Evolutionary conservation across 2,113 vertebrate genomes (phyloP), one percentile per base, ranked within the genome.

Genomic region (Otis tarda): DNA sequence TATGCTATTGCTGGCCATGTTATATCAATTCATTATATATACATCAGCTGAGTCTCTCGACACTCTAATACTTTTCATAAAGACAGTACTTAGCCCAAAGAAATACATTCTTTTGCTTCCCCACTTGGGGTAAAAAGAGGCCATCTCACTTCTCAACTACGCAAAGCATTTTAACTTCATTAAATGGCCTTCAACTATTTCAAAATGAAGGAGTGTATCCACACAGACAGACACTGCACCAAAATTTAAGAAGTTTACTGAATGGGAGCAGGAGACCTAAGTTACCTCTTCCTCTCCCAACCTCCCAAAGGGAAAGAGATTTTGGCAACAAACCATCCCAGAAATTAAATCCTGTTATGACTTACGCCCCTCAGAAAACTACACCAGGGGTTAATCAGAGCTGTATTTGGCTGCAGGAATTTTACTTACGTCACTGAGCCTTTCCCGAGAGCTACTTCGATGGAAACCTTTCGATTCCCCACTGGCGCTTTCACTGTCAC

Each of bases 371-470:
- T 12, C 45, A 33, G 65, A 47, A 68, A 43, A 4, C 13, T 4
- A 1, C 13, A 27, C 30, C 23, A 33, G 56, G 21, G 9, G 25
- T 27, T 15, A 21, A 17, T 27, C 52, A 59, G 50, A 35, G 57
- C 14, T 28, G 33, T 7, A 4, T 23, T 6, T 4, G 56, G 53
- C 75, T 30, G 55, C 31, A 39, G 64, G 65, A 82, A 35, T 31
- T 28, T 17, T 49, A 99, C 99, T 99, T 97, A 99, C 99, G 3
- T 99, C 99, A 12, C 99, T 99, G 98, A 99, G 98, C 45, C 99
- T 97, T 75, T 99, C 99, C 88, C 98, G 98, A 84, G 99, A 99
- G 96, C 98, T 99, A 98, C 98, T 99, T 94, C 98, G 97, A 79
- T 98, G 98, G 85, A 98, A 99, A 20, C 98, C 98, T 96, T 99